These are phyloP conservation scores for Coelinius sp. DNA, from an alignment of 2,888 invertebrate species.

Conservation along the genomic window DNA sequence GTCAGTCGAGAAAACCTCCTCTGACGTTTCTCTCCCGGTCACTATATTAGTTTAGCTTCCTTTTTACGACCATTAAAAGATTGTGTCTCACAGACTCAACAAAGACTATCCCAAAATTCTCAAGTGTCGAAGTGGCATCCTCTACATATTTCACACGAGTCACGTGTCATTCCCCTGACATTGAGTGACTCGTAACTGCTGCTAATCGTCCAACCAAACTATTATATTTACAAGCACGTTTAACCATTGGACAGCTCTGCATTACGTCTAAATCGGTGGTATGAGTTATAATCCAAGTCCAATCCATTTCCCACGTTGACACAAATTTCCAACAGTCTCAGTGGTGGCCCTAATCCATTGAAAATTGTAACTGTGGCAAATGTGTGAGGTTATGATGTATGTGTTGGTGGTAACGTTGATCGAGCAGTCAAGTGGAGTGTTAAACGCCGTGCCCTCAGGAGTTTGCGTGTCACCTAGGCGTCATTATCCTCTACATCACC, in stretches of 20 bases:
- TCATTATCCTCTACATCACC: constrained; percentile 10
- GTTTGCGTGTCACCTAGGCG: constrained; percentile 15
- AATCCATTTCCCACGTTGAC: background rate
- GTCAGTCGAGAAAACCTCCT: constrained; percentile 15
- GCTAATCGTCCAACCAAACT: constrained; percentile 9
- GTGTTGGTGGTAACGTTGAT: background rate
- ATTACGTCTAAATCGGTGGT: background rate
- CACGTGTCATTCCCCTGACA: background rate
- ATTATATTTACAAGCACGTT: constrained; percentile 32
- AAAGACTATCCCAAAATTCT: background rate
- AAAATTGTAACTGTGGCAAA: background rate
- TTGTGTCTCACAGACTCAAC: background rate
- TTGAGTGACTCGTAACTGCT: constrained; percentile 9
- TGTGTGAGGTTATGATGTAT: constrained; percentile 1
- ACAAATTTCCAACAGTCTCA: background rate
- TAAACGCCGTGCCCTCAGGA: constrained; percentile 14
- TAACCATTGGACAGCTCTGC: background rate
- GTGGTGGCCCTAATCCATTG: background rate
- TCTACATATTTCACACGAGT: background rate
- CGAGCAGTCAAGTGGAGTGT: constrained; percentile 24
- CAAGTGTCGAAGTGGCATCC: background rate
- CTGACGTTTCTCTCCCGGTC: background rate
- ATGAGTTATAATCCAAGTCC: background rate
- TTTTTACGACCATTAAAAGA: background rate
- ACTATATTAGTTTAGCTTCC: background rate